Evolutionary conservation across 2,888 invertebrate genomes (phyloP).

Genomic region (Alviniconcha strummeri): DNA sequence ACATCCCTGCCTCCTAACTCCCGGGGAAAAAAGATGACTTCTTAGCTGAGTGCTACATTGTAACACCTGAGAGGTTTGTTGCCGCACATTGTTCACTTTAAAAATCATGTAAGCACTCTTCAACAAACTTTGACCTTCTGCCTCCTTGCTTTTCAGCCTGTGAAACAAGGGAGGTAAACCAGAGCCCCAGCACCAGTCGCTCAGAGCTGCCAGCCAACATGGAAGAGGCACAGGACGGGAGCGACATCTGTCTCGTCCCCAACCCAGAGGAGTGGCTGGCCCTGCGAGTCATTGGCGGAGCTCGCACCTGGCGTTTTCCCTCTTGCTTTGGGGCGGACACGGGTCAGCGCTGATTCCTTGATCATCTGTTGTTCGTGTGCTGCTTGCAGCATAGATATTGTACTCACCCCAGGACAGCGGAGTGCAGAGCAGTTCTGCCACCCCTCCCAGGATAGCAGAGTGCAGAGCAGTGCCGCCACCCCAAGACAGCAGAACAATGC

Average conservation of each 20-base stretch:
- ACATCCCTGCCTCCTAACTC: too few relatives aligned
- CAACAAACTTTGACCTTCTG: too few relatives aligned
- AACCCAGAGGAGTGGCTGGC: slow-evolving; percentile 70
- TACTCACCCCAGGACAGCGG: not conserved
- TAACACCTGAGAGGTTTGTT: too few relatives aligned
- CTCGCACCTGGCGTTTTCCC: slow-evolving; percentile 66
- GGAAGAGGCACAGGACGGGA: slow-evolving; percentile 46
- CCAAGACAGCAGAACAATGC: not conserved
- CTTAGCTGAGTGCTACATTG: too few relatives aligned
- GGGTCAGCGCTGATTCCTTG: slow-evolving; percentile 40
- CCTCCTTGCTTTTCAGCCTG: slow-evolving; percentile 16
- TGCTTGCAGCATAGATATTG: not conserved
- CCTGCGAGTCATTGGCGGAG: slow-evolving; percentile 65
- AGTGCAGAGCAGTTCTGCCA: not conserved
- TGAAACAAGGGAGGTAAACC: slow-evolving; percentile 1
- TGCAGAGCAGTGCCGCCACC: not conserved
- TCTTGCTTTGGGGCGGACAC: slow-evolving; percentile 63
- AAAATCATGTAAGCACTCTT: too few relatives aligned
- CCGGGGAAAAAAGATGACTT: too few relatives aligned
- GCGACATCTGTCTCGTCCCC: slow-evolving; percentile 58
- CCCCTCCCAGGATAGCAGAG: too few relatives aligned
- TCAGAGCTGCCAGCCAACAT: slow-evolving; percentile 32
- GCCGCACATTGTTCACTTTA: too few relatives aligned
- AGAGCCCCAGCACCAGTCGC: slow-evolving; percentile 29
- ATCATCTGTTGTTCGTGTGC: not conserved